phyloP scores from a whole-genome alignment of 2,888 invertebrate genomes.

The Dyspetes luteomarginatus region DNA sequence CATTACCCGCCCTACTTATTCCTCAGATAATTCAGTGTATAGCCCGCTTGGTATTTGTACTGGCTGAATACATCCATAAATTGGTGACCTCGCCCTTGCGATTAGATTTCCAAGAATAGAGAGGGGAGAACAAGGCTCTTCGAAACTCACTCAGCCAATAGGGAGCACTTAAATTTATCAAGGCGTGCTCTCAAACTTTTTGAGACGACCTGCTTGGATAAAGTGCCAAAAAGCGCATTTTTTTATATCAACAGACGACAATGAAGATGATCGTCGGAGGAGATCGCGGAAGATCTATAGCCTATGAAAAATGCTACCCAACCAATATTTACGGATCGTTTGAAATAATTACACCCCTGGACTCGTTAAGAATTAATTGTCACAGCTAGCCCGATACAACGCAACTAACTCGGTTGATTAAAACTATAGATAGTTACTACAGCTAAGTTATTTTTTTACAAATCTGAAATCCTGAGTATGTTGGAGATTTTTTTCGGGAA shows the following conservation, averaged over 20 bases:
- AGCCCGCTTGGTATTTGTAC: background rate
- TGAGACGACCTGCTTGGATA: conserved; percentile 2
- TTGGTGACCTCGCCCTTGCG: conserved; percentile 73
- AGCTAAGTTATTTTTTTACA: too few species aligned
- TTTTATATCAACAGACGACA: background rate
- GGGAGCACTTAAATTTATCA: conserved; percentile 68
- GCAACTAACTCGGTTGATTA: too few species aligned
- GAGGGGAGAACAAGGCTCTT: conserved; percentile 41
- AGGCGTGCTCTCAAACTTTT: conserved; percentile 62
- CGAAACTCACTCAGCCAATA: conserved; percentile 71
- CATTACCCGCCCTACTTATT: conserved; percentile 55
- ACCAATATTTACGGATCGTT: background rate
- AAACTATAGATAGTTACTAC: too few species aligned
- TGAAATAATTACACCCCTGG: background rate
- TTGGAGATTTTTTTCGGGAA: too few species aligned
- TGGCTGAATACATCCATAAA: background rate
- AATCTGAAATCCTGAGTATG: too few species aligned
- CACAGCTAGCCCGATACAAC: background rate
- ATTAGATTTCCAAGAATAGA: conserved; percentile 70
- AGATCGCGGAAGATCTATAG: background rate
- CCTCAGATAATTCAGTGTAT: conserved; percentile 1
- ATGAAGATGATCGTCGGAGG: background rate
- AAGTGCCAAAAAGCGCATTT: conserved; percentile 5
- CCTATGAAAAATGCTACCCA: background rate
- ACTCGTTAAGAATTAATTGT: background rate